These are phyloP conservation scores for Oligia fasciuncula DNA, from an alignment of 2,888 invertebrate genomes.

Conservation along the genomic window DNA sequence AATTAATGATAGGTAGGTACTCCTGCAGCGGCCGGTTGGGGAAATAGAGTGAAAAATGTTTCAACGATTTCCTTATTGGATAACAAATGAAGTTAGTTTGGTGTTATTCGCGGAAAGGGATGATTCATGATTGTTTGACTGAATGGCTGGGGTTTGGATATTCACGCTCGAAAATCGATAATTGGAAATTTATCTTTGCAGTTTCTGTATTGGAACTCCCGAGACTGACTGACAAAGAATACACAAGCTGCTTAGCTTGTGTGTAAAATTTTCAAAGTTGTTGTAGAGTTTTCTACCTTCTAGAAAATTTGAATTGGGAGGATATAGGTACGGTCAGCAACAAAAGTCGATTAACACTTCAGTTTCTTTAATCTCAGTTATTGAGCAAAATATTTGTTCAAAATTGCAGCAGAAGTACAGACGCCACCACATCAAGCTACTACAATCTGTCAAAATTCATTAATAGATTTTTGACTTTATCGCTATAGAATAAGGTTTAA, in stretches of 20 bases:
- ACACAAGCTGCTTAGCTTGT: background rate
- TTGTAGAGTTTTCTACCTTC: background rate
- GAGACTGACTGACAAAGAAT: background rate
- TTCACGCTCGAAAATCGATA: background rate
- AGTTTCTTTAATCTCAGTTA: too few species aligned
- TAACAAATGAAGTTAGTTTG: slow-evolving; percentile 48
- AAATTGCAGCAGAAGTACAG: too few species aligned
- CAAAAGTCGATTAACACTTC: too few species aligned
- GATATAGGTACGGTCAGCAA: background rate
- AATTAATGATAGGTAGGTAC: slow-evolving; percentile 56
- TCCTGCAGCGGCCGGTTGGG: slow-evolving; percentile 30
- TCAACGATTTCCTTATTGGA: slow-evolving; percentile 40
- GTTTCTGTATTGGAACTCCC: background rate
- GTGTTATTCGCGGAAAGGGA: slow-evolving; percentile 8
- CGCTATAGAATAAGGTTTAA: too few species aligned
- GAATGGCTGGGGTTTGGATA: background rate
- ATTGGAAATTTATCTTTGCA: slow-evolving; percentile 7
- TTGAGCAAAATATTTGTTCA: too few species aligned
- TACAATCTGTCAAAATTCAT: too few species aligned
- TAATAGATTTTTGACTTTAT: too few species aligned
- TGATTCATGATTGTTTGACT: slow-evolving; percentile 3
- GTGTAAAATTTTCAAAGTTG: background rate
- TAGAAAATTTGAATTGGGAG: background rate
- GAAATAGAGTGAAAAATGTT: slow-evolving; percentile 54
- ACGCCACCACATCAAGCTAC: too few species aligned